Evolutionary conservation across 2,113 vertebrate species (phyloP), one percentile per base, ranked within the genome.

Genomic region (Ifrita kowaldi): DNA sequence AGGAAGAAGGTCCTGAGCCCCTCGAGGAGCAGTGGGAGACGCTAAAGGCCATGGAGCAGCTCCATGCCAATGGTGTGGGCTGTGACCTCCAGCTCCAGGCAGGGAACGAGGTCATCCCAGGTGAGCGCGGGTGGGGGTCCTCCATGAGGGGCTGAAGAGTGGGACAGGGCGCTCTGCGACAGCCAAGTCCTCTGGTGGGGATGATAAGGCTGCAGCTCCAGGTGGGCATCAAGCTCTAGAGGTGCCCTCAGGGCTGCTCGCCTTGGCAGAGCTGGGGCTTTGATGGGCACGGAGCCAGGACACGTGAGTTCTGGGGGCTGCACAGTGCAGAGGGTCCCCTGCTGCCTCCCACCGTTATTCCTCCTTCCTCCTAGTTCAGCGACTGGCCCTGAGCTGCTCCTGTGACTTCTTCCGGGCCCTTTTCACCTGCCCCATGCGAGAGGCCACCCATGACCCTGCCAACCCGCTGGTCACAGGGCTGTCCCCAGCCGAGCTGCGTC

Each of bases 351-450:
- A 35, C 17, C 6, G 1, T 52, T 93, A 55, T 63, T 86, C 52
- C 84, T 85, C 52, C 85, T 89, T 88, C 46, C 41, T 63, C 91
- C 26, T 84, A 99, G 99, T 98, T 60, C 99, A 99, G 94, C 98
- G 98, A 93, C 97, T 98, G 71, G 95, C 99, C 68, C 96, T 99
- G 94, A 98, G 98, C 50, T 99, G 98, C 32, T 98, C 98, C 98
- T 99, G 98, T 32, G 98, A 99, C 84, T 99, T 98, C 97, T 99
- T 99, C 96, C 97, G 98, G 13, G 98, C 98, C 24, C 99, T 99
- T 98, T 99, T 99, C 93, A 98, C 98, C 62, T 98, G 98, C 13
- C 99, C 99, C 42, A 99, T 99, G 99, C 97, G 78, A 47, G 99
- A 99, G 95, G 98, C 98, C 39, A 95, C 95, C 55, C 98, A 99